Percentiles rank a stretch among this genome's conserved stretches.
Evolutionary conservation across 2,113 vertebrate species (phyloP).

Genomic region (Bujurquina vittata): DNA sequence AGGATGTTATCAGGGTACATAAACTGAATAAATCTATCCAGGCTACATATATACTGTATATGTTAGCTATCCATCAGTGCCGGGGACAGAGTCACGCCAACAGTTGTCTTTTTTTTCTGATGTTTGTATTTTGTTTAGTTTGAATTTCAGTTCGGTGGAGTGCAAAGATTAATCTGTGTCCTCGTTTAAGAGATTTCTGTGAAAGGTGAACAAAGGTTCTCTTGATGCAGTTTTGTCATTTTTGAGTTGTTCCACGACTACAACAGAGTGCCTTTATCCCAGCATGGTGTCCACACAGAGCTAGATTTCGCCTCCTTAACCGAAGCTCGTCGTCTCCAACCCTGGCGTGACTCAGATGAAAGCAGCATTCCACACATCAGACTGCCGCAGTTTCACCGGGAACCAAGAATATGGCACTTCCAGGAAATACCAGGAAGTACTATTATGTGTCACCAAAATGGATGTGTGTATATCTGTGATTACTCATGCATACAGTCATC

Average conservation of each 20-base stretch:
- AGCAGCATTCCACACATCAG: slow-evolving; percentile 67
- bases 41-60: too few relatives aligned
- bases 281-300: slow-evolving; percentile 37
- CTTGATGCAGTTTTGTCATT: slow-evolving; percentile 26
- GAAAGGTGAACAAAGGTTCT: slow-evolving; percentile 36
- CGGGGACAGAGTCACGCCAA: neutral
- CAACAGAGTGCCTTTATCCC: slow-evolving; percentile 79
- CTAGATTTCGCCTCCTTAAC: slow-evolving; percentile 19
- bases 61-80: neutral
- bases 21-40: too few relatives aligned
- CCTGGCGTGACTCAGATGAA: slow-evolving; percentile 8
- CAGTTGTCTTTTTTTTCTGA: neutral
- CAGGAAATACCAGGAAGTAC: slow-evolving; percentile 45
- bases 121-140: slow-evolving; percentile 50
- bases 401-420: slow-evolving; percentile 45
- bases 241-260: slow-evolving; percentile 52
- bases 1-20: too few relatives aligned
- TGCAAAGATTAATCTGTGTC: slow-evolving; percentile 46
- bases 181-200: slow-evolving; percentile 28
- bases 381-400: slow-evolving; percentile 33
- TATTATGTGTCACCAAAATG: slow-evolving; percentile 76
- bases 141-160: slow-evolving; percentile 32
- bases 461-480: slow-evolving; percentile 88
- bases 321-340: slow-evolving; percentile 12
- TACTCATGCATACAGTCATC: slow-evolving; percentile 82